A percentile compares a stretch with the other conserved stretches of the same genome.
Conservation (phyloP, 2,113 vertebrate genomes). For the Aepyceros melampus region DNA sequence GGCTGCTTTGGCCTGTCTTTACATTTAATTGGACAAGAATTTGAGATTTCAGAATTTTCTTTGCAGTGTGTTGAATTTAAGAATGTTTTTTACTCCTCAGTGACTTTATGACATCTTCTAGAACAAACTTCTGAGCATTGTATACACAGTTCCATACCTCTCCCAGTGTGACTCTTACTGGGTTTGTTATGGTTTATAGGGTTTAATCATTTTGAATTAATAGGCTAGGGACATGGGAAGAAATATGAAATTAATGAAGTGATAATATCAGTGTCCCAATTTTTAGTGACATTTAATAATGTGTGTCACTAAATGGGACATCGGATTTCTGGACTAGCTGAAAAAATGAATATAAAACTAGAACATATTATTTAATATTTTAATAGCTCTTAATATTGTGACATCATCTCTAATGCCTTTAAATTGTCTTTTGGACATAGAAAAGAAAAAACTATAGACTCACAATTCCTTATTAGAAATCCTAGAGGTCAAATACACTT, state of each 20-base stretch:
- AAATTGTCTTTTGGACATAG: background rate
- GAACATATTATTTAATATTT: slow-evolving; percentile 3
- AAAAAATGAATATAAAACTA: background rate
- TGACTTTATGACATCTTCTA: background rate
- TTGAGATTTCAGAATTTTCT: background rate
- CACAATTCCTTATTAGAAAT: background rate
- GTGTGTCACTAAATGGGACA: background rate
- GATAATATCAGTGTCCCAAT: background rate
- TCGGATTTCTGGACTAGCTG: background rate
- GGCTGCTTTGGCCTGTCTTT: background rate
- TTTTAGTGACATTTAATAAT: slow-evolving; percentile 29
- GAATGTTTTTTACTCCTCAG: background rate
- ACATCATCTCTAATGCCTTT: background rate
- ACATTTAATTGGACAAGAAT: background rate
- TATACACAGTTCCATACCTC: background rate
- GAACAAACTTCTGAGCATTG: background rate
- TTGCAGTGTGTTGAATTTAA: background rate
- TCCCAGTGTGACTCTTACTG: background rate
- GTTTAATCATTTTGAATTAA: background rate
- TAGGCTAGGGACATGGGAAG: background rate
- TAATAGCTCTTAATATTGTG: background rate
- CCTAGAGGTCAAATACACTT: background rate
- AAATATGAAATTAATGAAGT: background rate
- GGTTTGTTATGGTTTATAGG: background rate
- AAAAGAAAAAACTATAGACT: background rate